Evolutionary conservation across 2,797 vertebrate genomes (phyloP).

Genomic region (Myotis myotis): DNA sequence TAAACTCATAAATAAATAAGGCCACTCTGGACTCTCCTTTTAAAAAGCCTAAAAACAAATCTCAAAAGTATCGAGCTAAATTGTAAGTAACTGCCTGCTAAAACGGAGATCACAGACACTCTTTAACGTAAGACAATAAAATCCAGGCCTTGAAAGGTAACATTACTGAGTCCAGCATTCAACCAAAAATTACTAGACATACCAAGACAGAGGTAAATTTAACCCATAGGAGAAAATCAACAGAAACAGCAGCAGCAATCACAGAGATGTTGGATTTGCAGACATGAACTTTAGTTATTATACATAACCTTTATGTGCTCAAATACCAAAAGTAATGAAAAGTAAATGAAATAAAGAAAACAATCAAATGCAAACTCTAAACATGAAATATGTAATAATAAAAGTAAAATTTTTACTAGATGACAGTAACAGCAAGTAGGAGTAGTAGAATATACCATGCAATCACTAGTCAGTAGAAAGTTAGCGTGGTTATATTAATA

Average conservation of each 20-base stretch:
- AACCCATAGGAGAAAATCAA: neutral
- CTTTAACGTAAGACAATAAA: neutral
- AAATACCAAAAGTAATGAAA: neutral
- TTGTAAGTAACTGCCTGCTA: neutral
- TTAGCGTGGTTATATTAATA: neutral
- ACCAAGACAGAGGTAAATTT: neutral
- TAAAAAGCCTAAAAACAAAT: neutral
- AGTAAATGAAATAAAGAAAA: neutral
- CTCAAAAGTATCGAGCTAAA: neutral
- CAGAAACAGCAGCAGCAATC: neutral
- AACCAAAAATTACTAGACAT: neutral
- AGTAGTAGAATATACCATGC: neutral
- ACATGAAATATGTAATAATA: neutral
- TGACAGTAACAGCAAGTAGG: neutral
- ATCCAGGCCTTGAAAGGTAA: neutral
- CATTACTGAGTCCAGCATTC: neutral
- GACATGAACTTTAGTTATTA: neutral
- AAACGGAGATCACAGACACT: neutral
- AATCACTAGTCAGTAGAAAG: neutral
- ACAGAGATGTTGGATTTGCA: neutral
- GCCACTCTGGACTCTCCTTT: neutral
- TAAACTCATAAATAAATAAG: neutral
- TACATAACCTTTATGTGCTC: neutral
- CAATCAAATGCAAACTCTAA: neutral
- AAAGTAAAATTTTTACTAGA: neutral